Evolutionary conservation across 2,797 vertebrate genomes (phyloP), one percentile per base, ranked within the genome.

Genomic region (Microcaecilia unicolor): DNA sequence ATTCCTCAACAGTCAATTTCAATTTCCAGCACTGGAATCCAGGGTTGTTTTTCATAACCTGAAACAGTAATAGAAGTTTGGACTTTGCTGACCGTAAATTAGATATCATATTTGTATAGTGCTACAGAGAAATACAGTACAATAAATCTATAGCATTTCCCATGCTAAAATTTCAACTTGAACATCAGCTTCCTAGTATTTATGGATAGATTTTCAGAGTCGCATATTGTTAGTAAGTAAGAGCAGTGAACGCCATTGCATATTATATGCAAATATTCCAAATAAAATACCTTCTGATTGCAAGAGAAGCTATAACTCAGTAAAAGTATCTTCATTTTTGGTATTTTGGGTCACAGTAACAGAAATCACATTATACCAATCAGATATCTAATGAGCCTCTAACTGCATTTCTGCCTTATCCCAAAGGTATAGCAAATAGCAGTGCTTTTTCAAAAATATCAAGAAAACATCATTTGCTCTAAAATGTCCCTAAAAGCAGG

Each of bases 401-500:
- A 79, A 80, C 78, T 80, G 37, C 56, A 75, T 81, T 81, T 82
- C 71, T 62, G 64, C 72, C 70, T 79, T 72, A 75, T 83, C 81
- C 81, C 84, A 79, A 63, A 82, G 81, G 78, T 73, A 73, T 43
- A 74, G 72, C 64, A 73, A 81, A 82, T 73, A 81, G 77, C 61
- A 55, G 64, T 48, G 69, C 67, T 71, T 78, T 80, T 72, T 65
- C 41, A 58, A 80, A 37, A 81, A 83, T 70, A 81, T 80, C 77
- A 80, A 77, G 79, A 75, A 85, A 83, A 83, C 80, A 80, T 80
- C 70, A 72, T 84, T 86, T 81, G 72, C 79, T 81, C 70, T 75
- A 79, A 84, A 81, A 84, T 67, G 80, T 74, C 80, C 78, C 80
- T 84, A 82, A 86, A 84, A 85, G 80, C 76, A 66, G 78, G 74